Conservation (phyloP, 2,113 vertebrate species). For the Anhinga rufa region DNA sequence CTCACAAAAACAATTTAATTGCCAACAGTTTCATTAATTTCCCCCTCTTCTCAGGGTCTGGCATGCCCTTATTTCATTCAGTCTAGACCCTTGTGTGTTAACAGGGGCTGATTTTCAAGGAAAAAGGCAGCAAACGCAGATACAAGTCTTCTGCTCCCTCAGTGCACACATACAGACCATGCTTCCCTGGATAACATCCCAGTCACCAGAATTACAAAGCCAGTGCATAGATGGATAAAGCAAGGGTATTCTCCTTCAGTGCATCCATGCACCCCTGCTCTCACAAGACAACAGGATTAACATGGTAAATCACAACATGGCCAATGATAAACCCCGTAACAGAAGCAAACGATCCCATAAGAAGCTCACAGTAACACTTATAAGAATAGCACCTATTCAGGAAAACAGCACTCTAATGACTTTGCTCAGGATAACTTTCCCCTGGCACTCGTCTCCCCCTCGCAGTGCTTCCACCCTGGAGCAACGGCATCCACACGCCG, state of each 20-base stretch:
- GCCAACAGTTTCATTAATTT: not conserved
- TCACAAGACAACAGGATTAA: not conserved
- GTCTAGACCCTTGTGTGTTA: not conserved
- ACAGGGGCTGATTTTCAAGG: not conserved
- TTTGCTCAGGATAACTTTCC: not conserved
- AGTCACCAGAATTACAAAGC: not conserved
- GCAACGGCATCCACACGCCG: accelerated
- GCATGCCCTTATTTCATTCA: not conserved
- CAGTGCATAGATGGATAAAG: not conserved
- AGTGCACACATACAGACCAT: not conserved
- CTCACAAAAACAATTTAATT: not conserved
- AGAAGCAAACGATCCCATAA: not conserved
- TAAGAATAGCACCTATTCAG: not conserved
- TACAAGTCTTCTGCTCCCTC: not conserved
- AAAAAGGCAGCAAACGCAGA: not conserved
- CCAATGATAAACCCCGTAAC: not conserved
- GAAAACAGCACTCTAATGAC: not conserved
- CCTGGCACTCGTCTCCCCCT: not conserved
- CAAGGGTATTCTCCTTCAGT: not conserved
- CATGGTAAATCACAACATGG: accelerated
- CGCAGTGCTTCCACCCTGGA: not conserved
- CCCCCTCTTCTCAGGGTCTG: not conserved
- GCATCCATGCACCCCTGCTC: not conserved
- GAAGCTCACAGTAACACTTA: not conserved
- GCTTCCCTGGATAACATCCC: not conserved